phyloP scores from a whole-genome alignment of 2,113 vertebrate species.

The Thunnus maccoyii region DNA sequence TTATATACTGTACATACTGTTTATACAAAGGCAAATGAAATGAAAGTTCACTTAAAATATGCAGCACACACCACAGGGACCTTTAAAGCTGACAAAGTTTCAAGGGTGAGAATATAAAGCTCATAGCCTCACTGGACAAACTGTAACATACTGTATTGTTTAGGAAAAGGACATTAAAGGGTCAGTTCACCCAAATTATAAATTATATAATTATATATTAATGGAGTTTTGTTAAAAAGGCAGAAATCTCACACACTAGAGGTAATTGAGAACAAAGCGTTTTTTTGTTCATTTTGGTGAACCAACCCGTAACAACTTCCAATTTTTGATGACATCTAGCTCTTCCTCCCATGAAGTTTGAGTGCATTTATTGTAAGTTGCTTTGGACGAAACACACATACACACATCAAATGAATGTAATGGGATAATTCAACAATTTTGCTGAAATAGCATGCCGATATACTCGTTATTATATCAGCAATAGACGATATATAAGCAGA shows the following conservation, averaged over 20 bases:
- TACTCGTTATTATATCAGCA: background rate
- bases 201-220: too few species aligned
- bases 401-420: too few species aligned
- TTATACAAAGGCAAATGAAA: background rate
- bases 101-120: background rate
- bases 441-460: too few species aligned
- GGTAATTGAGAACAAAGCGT: too few species aligned
- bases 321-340: background rate
- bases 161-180: background rate
- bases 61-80: background rate
- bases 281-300: background rate
- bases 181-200: background rate
- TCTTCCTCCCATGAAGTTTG: background rate
- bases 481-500: background rate
- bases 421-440: too few species aligned
- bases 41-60: background rate
- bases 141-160: background rate
- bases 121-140: background rate
- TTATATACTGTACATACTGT: too few species aligned
- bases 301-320: background rate
- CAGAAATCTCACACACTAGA: too few species aligned
- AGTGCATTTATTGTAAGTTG: background rate
- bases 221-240: too few species aligned
- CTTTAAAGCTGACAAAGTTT: background rate
- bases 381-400: background rate